Base-by-base conservation (phyloP, 2,888 invertebrate species). In the Leucophenga montana region DNA sequence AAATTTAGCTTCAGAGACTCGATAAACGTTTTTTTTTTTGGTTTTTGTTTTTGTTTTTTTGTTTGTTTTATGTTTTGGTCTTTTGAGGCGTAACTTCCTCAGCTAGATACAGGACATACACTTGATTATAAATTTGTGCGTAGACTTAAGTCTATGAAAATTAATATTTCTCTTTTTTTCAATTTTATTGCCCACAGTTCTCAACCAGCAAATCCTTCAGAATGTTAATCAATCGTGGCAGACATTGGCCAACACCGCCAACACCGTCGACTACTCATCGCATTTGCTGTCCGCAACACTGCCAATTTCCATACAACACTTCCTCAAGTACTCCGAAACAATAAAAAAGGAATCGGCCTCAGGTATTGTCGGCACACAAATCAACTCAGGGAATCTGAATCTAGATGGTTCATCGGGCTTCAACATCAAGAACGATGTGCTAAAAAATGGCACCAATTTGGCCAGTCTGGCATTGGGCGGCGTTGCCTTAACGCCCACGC, bases 221-320 rank as follows among this genome's bases (percentile, higher is more conserved):
- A 89, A 89, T 87, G 89, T 89, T 61, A 89, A 89, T 78, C 89
- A 89, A 77, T 88, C 89, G 46, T 89, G 89, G 89, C 89, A 89
- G 81, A 89, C 88, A 67, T 80, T 89, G 82, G 89, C 89, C 75
- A 89, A 89, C 68, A 88, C 89, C 69, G 88, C 89, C 78, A 89
- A 89, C 75, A 88, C 89, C 46, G 89, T 89, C 71, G 89, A 89
- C 73, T 89, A 89, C 74, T 89, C 89, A 80, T 89, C 89, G 53
- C 89, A 89, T 85, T 85, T 89, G 82, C 82, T 89, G 75, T 89
- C 89, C 75, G 89, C 89, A 80, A 88, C 89, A 84, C 86, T 89
- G 85, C 89, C 89, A 85, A 89, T 89, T 76, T 89, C 89, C 71
- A 87, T 89, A 83, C 89, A 89, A 79, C 89, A 89, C 85, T 89